A percentile compares a stretch with the other conserved stretches of the same genome.
Conservation (phyloP, 2,888 invertebrate genomes). For the Papilio elwesi region DNA sequence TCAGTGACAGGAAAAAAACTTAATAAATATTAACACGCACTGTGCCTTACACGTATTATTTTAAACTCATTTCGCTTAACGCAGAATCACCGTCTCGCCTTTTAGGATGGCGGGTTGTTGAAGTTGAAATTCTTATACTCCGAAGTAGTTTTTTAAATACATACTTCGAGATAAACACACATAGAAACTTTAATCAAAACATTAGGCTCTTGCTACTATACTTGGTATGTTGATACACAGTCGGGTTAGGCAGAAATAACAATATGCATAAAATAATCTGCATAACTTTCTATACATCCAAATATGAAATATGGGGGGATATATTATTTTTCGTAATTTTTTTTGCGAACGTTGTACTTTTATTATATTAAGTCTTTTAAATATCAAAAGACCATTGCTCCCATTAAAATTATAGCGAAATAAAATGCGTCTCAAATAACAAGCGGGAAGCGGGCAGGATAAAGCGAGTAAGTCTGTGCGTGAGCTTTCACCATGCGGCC, state of each 20-base stretch:
- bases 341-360: too few species aligned
- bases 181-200: not conserved
- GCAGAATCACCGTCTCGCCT: conserved; percentile 24
- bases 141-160: not conserved
- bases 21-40: conserved; percentile 39
- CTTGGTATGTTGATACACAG: too few species aligned
- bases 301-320: too few species aligned
- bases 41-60: conserved; percentile 37
- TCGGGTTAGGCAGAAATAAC: too few species aligned
- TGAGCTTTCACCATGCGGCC: conserved; percentile 74
- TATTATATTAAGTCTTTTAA: too few species aligned
- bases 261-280: too few species aligned
- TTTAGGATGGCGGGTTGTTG: not conserved
- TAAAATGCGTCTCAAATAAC: not conserved
- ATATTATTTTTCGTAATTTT: too few species aligned
- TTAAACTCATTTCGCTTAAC: conserved; percentile 33
- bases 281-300: too few species aligned
- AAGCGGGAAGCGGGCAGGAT: conserved; percentile 8
- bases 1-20: conserved; percentile 37
- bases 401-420: too few species aligned
- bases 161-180: conserved; percentile 33
- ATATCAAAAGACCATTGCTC: too few species aligned
- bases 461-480: conserved; percentile 53
- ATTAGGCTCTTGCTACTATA: too few species aligned
- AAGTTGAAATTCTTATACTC: conserved; percentile 16